Evolutionary conservation across 2,797 vertebrate species (phyloP), one percentile per base, ranked within the genome.

Genomic region (Dermochelys coriacea): DNA sequence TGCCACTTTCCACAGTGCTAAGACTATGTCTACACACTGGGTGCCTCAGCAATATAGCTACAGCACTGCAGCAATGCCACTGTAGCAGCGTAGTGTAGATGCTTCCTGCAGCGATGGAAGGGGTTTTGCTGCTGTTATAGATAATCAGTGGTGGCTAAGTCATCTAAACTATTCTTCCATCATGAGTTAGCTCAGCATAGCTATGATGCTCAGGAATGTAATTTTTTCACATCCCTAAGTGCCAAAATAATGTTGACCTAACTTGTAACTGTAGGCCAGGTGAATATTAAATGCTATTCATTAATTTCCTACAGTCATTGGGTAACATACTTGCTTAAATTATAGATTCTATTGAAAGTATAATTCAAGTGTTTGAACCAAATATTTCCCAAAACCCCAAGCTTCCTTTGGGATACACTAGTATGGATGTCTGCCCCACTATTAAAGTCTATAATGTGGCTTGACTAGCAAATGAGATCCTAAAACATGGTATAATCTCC

Each of bases 341-440:
- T 68, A 21, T 41, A 19, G 23, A 80, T 92, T 89, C 86, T 2
- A 57, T 82, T 87, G 55, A 14, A 9, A 68, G 18, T 3, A 23
- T 47, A 52, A 68, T 57, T 80, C 79, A 78, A 57, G 8, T 5
- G 52, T 84, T 45, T 34, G 8, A 81, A 34, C 47, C n/a, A 57
- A 29, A 90, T 84, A 8, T 47, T 92, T 75, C 2, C 3, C 21
- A 1, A 16, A 14, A 21, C 78, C 23, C 19, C 68, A 3, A 6
- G 91, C 68, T 91, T 86, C 34, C 34, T 18, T 0, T 47, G 45
- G 19, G 14, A 9, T 54, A 3, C 19, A 19, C 1, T 84, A 64
- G 75, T 50, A 27, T 1, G 1, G 71, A 49, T 2, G 16, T 64
- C 75, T 82, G 15, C n/a, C 80, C 51, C 15, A 2, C 0, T 10